These are phyloP conservation scores for Centropus bengalensis DNA, from an alignment of 2,113 vertebrate species.

Conservation along the genomic window DNA sequence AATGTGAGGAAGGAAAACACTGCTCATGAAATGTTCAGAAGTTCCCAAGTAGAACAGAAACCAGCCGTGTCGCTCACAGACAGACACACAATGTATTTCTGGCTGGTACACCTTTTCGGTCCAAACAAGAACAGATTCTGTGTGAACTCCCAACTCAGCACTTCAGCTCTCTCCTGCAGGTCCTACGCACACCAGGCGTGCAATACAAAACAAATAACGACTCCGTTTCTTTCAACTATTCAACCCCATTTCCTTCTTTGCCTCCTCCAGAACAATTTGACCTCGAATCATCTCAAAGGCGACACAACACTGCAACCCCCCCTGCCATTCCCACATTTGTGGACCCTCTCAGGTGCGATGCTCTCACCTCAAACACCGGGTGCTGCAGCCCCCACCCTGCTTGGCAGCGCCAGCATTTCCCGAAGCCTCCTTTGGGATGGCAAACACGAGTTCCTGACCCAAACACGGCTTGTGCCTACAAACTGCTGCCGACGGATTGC, in stretches of 20 bases:
- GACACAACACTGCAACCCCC: neutral
- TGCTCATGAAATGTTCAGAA: neutral
- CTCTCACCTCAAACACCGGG: neutral
- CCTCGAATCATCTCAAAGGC: neutral
- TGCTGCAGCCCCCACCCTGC: neutral
- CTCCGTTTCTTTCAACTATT: neutral
- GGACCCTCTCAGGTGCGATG: rapidly evolving
- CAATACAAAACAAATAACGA: neutral
- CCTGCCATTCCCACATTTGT: rapidly evolving
- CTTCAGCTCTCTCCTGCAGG: neutral
- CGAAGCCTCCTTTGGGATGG: neutral
- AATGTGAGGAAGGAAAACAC: neutral
- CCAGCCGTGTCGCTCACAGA: neutral
- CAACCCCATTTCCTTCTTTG: neutral
- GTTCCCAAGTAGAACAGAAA: neutral
- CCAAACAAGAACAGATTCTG: neutral
- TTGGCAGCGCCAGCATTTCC: neutral
- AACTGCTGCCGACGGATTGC: rapidly evolving
- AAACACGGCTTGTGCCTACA: neutral
- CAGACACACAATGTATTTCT: neutral
- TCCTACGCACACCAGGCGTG: neutral
- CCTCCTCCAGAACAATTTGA: neutral
- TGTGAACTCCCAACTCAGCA: neutral
- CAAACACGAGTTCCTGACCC: neutral
- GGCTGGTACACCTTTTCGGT: neutral